phyloP scores from a whole-genome alignment of 2,888 invertebrate genomes.

The Melinopterus prodromus region DNA sequence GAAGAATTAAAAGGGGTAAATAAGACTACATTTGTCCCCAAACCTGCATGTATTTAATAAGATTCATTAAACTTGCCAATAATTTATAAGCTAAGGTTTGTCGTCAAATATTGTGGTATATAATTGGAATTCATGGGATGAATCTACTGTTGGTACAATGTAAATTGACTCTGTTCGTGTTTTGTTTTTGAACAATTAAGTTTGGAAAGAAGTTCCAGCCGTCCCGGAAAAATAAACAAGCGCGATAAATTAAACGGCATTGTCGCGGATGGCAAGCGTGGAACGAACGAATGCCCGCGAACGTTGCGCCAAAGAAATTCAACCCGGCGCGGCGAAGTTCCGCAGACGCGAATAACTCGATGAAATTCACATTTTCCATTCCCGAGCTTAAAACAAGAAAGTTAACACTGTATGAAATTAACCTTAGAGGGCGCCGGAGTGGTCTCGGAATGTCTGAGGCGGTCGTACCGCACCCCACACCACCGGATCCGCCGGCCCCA shows the following conservation, averaged over 20 bases:
- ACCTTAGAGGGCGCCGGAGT: constrained; percentile 45
- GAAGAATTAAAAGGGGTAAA: no score
- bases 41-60: no score
- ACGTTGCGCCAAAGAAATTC: constrained; percentile 44
- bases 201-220: constrained; percentile 30
- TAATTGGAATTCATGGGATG: not conserved
- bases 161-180: constrained; percentile 30
- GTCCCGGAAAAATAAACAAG: constrained; percentile 47
- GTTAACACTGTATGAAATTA: constrained; percentile 53
- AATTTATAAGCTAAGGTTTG: no score
- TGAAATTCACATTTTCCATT: constrained; percentile 52
- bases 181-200: constrained; percentile 35
- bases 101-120: no score
- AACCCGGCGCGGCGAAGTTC: constrained; percentile 48
- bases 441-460: constrained; percentile 28
- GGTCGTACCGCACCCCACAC: constrained; percentile 26
- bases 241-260: constrained; percentile 52
- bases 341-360: constrained; percentile 46
- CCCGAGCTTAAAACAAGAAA: constrained; percentile 49
- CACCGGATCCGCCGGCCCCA: not conserved
- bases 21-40: no score
- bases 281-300: not conserved
- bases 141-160: constrained; percentile 12
- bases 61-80: no score
- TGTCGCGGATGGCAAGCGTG: constrained; percentile 41